Percentiles rank a stretch among this genome's conserved stretches.
Conservation (phyloP, 53 echinoderm and acorn worm genomes). For the Holothuria leucospilota region DNA sequence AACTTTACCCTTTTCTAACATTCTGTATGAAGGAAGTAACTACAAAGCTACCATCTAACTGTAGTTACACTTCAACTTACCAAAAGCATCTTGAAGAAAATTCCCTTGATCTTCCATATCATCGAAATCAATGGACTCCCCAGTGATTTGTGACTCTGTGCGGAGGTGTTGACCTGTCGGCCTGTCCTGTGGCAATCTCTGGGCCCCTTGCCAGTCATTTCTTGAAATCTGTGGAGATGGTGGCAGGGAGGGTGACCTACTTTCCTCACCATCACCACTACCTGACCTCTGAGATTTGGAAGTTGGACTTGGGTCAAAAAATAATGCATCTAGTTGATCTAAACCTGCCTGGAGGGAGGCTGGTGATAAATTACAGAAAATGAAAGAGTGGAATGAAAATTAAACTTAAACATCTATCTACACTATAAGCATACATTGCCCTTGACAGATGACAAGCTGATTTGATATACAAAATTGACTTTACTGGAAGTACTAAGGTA, state of each 20-base stretch:
- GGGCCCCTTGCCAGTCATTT: slow-evolving; percentile 16
- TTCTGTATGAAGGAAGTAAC: too few relatives aligned
- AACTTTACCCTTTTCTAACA: too few relatives aligned
- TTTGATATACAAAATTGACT: too few relatives aligned
- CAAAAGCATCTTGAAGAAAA: slow-evolving; percentile 45
- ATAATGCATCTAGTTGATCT: slow-evolving; percentile 59
- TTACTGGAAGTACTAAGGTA: too few relatives aligned
- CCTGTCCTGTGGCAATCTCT: not conserved
- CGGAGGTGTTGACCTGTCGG: not conserved
- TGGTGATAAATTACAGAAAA: not conserved
- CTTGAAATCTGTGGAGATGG: slow-evolving; percentile 15
- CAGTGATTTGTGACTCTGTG: slow-evolving; percentile 37
- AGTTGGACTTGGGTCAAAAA: slow-evolving; percentile 59
- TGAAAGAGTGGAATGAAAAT: too few relatives aligned
- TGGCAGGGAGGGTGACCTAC: slow-evolving; percentile 18
- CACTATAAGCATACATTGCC: too few relatives aligned
- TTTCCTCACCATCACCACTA: slow-evolving; percentile 67
- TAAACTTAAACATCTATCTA: too few relatives aligned
- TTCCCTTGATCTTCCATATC: slow-evolving; percentile 20
- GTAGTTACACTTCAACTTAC: not conserved
- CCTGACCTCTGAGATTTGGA: slow-evolving; percentile 59
- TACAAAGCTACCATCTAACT: too few relatives aligned
- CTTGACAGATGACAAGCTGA: too few relatives aligned
- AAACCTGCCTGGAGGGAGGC: slow-evolving; percentile 50
- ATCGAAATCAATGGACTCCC: slow-evolving; percentile 35